Percentiles rank a stretch among this genome's conserved stretches.
phyloP scores from a whole-genome alignment of 37 sponge, comb jelly and placozoan genomes.

The Dysidea cf. avara region DNA sequence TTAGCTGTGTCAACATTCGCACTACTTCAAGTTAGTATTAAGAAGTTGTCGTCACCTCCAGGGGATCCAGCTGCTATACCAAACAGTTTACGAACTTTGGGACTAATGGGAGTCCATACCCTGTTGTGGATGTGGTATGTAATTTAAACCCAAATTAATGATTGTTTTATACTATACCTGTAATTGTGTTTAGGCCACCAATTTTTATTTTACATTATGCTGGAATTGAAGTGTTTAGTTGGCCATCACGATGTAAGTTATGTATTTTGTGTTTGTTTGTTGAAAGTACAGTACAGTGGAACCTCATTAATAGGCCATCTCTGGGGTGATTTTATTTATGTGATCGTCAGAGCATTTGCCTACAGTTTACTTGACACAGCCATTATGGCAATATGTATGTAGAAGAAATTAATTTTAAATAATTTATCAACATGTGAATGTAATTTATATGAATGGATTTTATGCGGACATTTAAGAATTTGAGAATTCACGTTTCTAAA shows the following conservation, averaged over 20 bases:
- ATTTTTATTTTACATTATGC: constrained; percentile 20
- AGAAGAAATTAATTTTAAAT: too few relatives aligned
- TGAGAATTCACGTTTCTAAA: too few relatives aligned
- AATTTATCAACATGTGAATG: too few relatives aligned
- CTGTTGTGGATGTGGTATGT: constrained; percentile 60
- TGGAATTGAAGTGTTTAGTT: constrained; percentile 13
- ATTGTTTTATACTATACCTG: background rate
- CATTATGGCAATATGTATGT: too few relatives aligned
- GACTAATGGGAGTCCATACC: constrained; percentile 72
- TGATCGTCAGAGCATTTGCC: too few relatives aligned
- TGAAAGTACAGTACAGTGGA: too few relatives aligned
- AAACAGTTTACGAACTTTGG: constrained; percentile 64
- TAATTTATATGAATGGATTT: too few relatives aligned
- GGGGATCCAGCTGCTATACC: constrained; percentile 57
- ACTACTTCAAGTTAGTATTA: constrained; percentile 55
- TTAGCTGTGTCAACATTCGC: constrained; percentile 45
- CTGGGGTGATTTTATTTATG: too few relatives aligned
- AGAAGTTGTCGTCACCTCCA: constrained; percentile 40
- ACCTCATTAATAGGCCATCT: too few relatives aligned
- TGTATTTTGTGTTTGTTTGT: background rate
- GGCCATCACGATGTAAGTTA: constrained; percentile 8
- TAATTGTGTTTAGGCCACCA: constrained; percentile 10
- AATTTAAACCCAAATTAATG: background rate
- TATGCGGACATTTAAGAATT: too few relatives aligned
- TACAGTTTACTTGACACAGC: too few relatives aligned